Evolutionary conservation across 2,797 vertebrate species (phyloP).

Genomic region (Rhabdomys pumilio): DNA sequence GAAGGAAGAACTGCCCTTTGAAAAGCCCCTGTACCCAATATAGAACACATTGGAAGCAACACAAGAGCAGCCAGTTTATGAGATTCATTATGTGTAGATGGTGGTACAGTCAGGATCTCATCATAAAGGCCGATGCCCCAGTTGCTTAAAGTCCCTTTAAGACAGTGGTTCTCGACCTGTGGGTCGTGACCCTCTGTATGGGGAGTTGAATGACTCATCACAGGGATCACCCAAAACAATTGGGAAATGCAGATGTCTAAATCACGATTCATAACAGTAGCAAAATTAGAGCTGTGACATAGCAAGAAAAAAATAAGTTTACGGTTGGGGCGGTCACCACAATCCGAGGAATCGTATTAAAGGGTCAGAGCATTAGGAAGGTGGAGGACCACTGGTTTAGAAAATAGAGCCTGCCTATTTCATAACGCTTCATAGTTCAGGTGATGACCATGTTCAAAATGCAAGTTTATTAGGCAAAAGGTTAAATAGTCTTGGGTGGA

Average conservation of each 20-base stretch:
- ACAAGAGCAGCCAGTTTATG: neutral
- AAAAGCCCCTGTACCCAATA: neutral
- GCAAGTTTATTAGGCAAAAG: neutral
- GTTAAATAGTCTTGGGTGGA: neutral
- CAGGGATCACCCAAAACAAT: neutral
- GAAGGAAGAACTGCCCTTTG: neutral
- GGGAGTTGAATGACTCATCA: neutral
- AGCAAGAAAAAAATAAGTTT: neutral
- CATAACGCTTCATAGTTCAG: neutral
- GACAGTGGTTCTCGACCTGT: neutral
- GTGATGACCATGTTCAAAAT: conserved; percentile 27
- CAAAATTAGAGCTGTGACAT: neutral
- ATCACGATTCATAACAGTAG: neutral
- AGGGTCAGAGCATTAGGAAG: neutral
- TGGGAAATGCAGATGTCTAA: neutral
- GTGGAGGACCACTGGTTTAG: neutral
- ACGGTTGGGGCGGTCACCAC: too few relatives aligned
- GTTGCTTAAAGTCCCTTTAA: neutral
- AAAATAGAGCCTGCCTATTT: neutral
- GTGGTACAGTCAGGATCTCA: neutral
- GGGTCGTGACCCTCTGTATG: neutral
- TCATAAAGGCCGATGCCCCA: neutral
- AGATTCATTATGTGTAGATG: neutral
- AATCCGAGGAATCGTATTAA: neutral
- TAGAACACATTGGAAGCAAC: neutral